These are phyloP conservation scores for Philopedon plagiatum DNA, from an alignment of 2,888 invertebrate species.

Conservation along the genomic window DNA sequence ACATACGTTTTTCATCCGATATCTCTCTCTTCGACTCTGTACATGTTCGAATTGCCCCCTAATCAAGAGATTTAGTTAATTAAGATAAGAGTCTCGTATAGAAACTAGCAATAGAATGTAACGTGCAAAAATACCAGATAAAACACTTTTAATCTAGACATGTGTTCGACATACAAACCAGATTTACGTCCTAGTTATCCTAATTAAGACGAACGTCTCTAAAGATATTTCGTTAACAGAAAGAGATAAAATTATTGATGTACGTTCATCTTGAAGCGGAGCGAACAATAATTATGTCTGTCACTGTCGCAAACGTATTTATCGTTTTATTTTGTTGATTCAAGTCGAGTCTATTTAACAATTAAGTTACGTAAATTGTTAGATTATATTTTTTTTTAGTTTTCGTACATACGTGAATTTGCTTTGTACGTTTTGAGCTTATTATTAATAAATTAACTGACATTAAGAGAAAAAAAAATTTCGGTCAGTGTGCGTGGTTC, in stretches of 20 bases:
- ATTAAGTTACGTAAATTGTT: constrained; percentile 2
- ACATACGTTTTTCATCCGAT: too few species aligned
- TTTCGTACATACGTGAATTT: background rate
- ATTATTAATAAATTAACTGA: too few species aligned
- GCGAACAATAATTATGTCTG: background rate
- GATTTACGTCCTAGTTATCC: constrained; percentile 3
- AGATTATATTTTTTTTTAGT: background rate
- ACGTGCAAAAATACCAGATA: background rate
- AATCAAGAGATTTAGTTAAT: background rate
- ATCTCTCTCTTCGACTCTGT: too few species aligned
- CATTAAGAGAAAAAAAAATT: too few species aligned
- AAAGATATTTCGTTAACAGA: background rate
- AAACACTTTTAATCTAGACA: background rate
- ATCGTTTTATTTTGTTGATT: constrained; percentile 13
- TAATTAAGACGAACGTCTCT: background rate
- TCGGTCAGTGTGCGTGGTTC: too few species aligned
- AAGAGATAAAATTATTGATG: background rate
- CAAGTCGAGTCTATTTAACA: background rate
- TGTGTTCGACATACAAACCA: background rate
- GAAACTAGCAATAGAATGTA: background rate
- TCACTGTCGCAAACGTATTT: constrained; percentile 1
- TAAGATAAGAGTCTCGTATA: background rate
- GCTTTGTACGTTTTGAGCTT: too few species aligned
- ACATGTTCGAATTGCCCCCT: background rate
- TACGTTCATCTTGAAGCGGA: background rate